Evolutionary conservation across 1,140 invertebrate genomes (phyloP).

Genomic region (Globodera ellingtonae): DNA sequence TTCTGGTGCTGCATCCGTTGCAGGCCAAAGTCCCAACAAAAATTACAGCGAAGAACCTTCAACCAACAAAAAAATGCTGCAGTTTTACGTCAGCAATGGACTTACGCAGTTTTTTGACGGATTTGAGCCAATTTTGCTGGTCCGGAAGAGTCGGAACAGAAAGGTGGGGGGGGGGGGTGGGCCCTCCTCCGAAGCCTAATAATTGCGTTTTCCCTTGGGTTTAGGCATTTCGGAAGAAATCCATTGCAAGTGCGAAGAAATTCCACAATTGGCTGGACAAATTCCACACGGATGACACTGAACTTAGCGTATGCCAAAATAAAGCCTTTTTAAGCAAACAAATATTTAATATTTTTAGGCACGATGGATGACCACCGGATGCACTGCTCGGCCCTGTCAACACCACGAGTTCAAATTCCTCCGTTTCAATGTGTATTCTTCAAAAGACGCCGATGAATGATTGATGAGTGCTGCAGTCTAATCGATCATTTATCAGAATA

Average conservation of each 20-base stretch:
- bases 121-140: background rate
- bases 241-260: background rate
- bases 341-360: conserved; percentile 7
- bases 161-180: no score
- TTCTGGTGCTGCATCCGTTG: background rate
- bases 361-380: conserved; percentile 29
- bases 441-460: background rate
- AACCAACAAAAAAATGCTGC: background rate
- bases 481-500: no score
- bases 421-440: conserved; percentile 2
- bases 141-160: background rate
- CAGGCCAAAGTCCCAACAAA: conserved; percentile 5
- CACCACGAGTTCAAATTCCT: conserved; percentile 11
- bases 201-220: background rate
- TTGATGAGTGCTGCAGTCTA: no score
- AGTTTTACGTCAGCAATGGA: conserved; percentile 8
- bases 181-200: background rate
- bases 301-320: conserved; percentile 6
- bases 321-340: background rate
- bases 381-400: background rate
- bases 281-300: conserved; percentile 7
- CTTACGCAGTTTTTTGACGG: background rate
- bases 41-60: background rate
- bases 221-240: background rate
- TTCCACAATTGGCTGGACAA: conserved; percentile 7